These are phyloP conservation scores for Cassiopea xamachana DNA, from an alignment of 30 jellyfish, hydroid and myxozoan species.

Conservation along the genomic window DNA sequence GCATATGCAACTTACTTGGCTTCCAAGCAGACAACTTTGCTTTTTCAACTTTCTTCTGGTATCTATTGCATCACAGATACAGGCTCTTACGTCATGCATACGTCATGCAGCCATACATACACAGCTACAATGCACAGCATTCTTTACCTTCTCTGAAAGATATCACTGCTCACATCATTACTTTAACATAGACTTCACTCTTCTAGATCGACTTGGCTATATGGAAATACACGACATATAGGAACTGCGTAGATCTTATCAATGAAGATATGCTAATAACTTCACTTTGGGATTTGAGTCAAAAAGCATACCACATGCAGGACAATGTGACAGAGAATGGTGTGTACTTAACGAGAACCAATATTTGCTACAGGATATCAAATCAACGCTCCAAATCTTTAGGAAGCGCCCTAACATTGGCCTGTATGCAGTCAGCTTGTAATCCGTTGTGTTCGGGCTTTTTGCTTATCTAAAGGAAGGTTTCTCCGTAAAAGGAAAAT, in stretches of 20 bases:
- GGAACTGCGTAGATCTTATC: background rate
- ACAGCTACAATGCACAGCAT: background rate
- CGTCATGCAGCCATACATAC: background rate
- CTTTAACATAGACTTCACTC: background rate
- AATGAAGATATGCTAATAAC: conserved; percentile 10
- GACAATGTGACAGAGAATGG: conserved; percentile 14
- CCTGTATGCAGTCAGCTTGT: background rate
- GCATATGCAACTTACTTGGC: background rate
- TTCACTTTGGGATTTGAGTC: background rate
- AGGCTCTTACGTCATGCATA: background rate
- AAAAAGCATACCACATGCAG: conserved; percentile 4
- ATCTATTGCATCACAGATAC: background rate
- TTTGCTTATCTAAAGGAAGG: background rate
- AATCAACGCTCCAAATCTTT: conserved; percentile 3
- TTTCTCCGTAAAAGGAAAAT: too few relatives aligned
- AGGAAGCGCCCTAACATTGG: background rate
- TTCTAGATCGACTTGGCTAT: background rate
- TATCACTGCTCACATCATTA: background rate
- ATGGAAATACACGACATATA: background rate
- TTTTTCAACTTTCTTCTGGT: background rate
- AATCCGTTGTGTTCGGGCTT: background rate
- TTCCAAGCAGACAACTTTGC: background rate
- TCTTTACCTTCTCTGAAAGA: background rate
- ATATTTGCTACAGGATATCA: conserved; percentile 37
- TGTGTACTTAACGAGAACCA: conserved; percentile 7